These are phyloP conservation scores for Trachelipus rathkii DNA, from an alignment of 1,140 invertebrate species.

Conservation along the genomic window DNA sequence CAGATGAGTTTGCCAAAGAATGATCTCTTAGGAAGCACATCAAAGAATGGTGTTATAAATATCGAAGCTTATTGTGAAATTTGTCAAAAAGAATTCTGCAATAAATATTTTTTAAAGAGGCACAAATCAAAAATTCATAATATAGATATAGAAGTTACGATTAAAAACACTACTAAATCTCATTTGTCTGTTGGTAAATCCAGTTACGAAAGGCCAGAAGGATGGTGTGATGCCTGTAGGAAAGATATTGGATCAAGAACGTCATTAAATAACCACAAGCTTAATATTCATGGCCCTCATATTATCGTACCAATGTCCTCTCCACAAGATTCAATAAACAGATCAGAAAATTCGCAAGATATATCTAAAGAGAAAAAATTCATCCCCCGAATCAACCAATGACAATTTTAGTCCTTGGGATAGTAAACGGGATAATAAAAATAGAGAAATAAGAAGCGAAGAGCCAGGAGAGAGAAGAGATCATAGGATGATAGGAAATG, in stretches of 20 bases:
- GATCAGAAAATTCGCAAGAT: constrained; percentile 14
- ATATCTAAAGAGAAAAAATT: background rate
- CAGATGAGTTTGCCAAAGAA: constrained; percentile 12
- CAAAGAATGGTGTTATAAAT: constrained; percentile 43
- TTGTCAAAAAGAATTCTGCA: constrained; percentile 68
- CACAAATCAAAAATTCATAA: constrained; percentile 60
- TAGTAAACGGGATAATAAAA: background rate
- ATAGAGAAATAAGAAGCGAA: constrained; percentile 13
- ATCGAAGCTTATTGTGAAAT: constrained; percentile 54
- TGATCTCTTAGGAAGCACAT: constrained; percentile 12
- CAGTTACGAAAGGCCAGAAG: constrained; percentile 35
- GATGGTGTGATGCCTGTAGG: constrained; percentile 41
- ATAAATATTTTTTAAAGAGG: constrained; percentile 67
- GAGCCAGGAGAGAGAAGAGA: background rate
- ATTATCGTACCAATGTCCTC: constrained; percentile 37
- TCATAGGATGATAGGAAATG: background rate
- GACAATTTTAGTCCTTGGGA: constrained; percentile 44
- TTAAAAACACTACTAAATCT: constrained; percentile 29
- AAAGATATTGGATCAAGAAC: constrained; percentile 41
- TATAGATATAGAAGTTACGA: constrained; percentile 48
- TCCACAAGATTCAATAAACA: constrained; percentile 26
- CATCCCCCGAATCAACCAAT: background rate
- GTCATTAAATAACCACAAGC: constrained; percentile 40
- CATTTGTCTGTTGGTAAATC: constrained; percentile 36
- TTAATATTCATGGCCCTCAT: constrained; percentile 44